Base-by-base conservation (phyloP, 2,888 invertebrate species). In the Notodonta ziczac region DNA sequence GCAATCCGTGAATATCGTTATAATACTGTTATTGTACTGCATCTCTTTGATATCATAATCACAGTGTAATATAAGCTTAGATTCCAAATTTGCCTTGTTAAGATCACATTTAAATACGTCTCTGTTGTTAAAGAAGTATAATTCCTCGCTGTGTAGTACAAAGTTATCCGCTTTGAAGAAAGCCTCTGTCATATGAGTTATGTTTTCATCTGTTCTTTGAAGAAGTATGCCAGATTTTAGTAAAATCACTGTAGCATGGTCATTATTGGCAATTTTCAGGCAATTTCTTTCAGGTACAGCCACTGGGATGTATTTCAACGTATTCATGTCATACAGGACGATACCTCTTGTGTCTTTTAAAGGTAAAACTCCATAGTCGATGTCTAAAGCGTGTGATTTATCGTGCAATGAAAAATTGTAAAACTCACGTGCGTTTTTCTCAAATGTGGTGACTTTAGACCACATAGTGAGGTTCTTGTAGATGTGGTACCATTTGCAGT, bases 41-140 rank as follows among this genome's bases (percentile, higher is more conserved):
- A 92, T 83, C 70, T 86, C 84, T 69, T 86, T 89, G 0, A 91
- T 87, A 67, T 85, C 83, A 73, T 85, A 90, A 6, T 85, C 80
- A 62, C 87, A 85, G 53, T 82, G 80, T 0, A 83, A 57, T 16
- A 90, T 72, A 42, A 87, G 74, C 55, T 81, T 80, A 4, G 86
- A 73, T n/a, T 75, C 69, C 8, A 92, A 63, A 42, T 80, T 82
- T 48, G 79, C 69, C 10, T 63, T 58, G 1, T 58, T 62, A 2
- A 91, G 70, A 69, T 89, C 82, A 63, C 88, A 86, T 68, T 81
- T 79, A 44, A 64, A 91, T 10, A 91, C 70, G 62, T 90, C 83
- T 77, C 83, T 77, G 7, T 87, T 84, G 24, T 82, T 82, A 42
- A 67, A 82, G 61, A 86, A 90, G 63, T 87, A 89, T 0, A 91